Evolutionary conservation across 2,797 vertebrate genomes (phyloP), one percentile per base, ranked within the genome.

Genomic region (Balearica regulorum): DNA sequence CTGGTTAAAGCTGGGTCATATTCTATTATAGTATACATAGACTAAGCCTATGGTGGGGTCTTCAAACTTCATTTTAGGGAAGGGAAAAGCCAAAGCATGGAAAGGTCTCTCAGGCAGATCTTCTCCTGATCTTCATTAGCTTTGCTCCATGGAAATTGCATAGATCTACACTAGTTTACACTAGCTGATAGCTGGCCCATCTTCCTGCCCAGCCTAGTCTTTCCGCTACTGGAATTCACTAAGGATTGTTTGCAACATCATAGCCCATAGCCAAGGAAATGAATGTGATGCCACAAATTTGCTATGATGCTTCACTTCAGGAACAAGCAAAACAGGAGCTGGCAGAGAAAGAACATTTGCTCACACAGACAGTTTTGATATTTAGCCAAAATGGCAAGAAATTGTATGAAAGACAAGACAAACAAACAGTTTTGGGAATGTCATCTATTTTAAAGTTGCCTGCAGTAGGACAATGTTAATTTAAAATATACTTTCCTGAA

Each of bases 291-390:
- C 95, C 95, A 97, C 89, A 82, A 93, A 96, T 92, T 95, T 92
- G 84, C 90, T 95, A 79, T 73, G 96, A 96, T 93, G 92, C 92
- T 89, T 94, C 95, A 93, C 94, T 97, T 97, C 87, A 92, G 93
- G 94, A 97, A 94, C 95, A 97, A 91, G 96, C 69, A 76, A 95
- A 96, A 96, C 87, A 88, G 93, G 95, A 93, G 89, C 92, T 94
- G 94, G 95, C 96, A 96, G 94, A 93, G 94, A 93, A 96, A 90
- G 96, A 97, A 97, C 93, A 94, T 92, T 97, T 97, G 96, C 93
- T 97, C 95, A 97, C 94, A 93, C 79, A 96, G 91, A 95, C 94
- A 96, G 89, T 91, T 96, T 96, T 94, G 95, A 88, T 94, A 95
- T 86, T 93, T 93, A 96, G 92, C 96, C 96, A 97, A 94, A 96